These are phyloP conservation scores for Calameuta pallipes DNA, from an alignment of 2,888 invertebrate genomes.

Conservation along the genomic window DNA sequence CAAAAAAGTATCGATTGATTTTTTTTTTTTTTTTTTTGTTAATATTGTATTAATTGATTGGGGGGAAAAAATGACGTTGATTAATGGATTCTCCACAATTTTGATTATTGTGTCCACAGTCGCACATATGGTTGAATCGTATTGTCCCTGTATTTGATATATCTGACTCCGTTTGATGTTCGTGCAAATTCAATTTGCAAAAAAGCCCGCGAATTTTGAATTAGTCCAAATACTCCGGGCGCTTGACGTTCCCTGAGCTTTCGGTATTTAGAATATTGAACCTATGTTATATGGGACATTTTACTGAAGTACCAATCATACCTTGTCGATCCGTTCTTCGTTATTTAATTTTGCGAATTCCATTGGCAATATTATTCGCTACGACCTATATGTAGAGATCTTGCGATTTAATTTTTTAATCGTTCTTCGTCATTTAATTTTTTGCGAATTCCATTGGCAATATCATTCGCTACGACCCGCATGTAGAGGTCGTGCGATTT, in stretches of 20 bases:
- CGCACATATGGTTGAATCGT: too few species aligned
- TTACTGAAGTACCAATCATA: not conserved
- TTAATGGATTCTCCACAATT: too few species aligned
- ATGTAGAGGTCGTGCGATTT: too few species aligned
- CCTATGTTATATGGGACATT: not conserved
- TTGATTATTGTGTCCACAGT: not conserved
- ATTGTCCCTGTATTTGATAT: not conserved
- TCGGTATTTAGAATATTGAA: not conserved
- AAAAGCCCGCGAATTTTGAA: not conserved
- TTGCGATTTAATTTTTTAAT: too few species aligned
- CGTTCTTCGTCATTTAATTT: too few species aligned
- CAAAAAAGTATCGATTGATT: not conserved
- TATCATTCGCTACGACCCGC: too few species aligned
- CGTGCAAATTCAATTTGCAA: not conserved
- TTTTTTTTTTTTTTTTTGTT: not conserved
- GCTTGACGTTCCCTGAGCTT: not conserved
- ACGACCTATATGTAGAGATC: too few species aligned
- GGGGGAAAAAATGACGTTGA: not conserved
- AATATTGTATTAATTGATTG: not conserved
- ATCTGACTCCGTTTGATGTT: not conserved
- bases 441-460: too few species aligned
- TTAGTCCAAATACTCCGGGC: not conserved
- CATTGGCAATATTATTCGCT: too few species aligned
- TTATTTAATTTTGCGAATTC: too few species aligned
- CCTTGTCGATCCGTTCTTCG: too few species aligned